phyloP scores from a whole-genome alignment of 2,113 vertebrate genomes.

The Scortum barcoo region DNA sequence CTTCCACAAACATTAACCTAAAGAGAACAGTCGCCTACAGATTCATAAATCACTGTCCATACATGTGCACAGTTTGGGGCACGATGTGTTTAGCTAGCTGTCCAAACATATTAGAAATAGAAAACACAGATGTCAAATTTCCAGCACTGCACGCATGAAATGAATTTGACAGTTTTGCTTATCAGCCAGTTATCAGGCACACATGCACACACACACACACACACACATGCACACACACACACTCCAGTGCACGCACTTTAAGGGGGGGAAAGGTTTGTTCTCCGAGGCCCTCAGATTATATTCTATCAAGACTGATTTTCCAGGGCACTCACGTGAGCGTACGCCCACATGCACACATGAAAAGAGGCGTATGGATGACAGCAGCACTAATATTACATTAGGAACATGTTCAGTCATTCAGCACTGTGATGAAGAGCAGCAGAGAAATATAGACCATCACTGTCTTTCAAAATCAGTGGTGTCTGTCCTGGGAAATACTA shows the following conservation, averaged over 20 bases:
- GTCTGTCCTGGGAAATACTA: no score
- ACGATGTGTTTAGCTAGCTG: conserved; percentile 12
- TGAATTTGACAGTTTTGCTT: conserved; percentile 46
- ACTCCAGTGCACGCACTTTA: not conserved
- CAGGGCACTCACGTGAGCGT: not conserved
- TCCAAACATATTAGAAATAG: conserved; percentile 34
- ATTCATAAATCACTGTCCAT: not conserved
- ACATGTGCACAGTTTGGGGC: not conserved
- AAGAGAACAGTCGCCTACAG: not conserved
- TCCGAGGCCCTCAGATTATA: conserved; percentile 11
- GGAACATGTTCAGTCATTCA: not conserved
- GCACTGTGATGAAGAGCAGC: not conserved
- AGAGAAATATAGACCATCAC: not conserved
- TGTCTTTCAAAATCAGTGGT: not conserved
- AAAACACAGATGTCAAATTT: conserved; percentile 41
- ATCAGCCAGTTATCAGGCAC: conserved; percentile 42
- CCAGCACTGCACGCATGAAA: not conserved
- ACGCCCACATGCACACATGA: not conserved
- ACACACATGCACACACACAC: conserved; percentile 4
- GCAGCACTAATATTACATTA: not conserved
- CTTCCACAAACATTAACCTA: conserved; percentile 16
- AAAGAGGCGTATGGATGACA: not conserved
- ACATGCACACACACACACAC: conserved; percentile 19
- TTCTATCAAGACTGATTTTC: conserved; percentile 43
- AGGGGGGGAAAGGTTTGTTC: not conserved